Base-by-base conservation (phyloP, 2,797 vertebrate species). In the Xiphorhynchus erythropygius region DNA sequence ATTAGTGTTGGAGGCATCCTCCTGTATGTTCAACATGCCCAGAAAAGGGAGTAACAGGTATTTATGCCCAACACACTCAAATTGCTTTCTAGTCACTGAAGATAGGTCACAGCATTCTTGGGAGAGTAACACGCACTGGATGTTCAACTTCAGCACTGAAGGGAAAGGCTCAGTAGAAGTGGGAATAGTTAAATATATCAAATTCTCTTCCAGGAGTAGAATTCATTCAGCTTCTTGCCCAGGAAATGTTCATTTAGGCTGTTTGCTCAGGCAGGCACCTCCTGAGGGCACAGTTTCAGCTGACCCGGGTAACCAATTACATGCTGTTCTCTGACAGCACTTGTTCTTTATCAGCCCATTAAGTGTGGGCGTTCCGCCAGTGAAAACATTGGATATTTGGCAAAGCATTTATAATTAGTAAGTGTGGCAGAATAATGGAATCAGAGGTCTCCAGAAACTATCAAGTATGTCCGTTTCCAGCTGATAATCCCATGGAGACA, bases 321-420 rank as follows among this genome's bases (percentile, higher is more conserved):
- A 15, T 87, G 50, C 73, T 39, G 15, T 62, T 79, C 65, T 78
- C 83, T 94, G 90, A 70, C 92, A 88, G 82, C 67, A 25, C 32
- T 78, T 90, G 47, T 91, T 84, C 81, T 95, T 89, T 92, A 90
- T 89, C 75, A 59, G 65, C 63, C 92, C 92, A 94, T 96, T 96
- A 97, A 94, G 41, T 21, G 23, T 37, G 81, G 96, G 96, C 94
- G 68, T 88, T 53, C 70, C 84, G 96, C 96, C 96, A 96, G 73
- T 55, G 75, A 80, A 93, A 93, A 84, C 74, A 76, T 78, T 78
- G 84, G 44, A 15, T 79, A 87, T 87, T 91, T 93, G 84, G 89
- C 89, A 89, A 93, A 79, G 88, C 23, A 35, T 80, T 94, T 94
- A 84, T 91, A 94, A 86, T 91, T 83, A 90, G 83, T 68, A 84